These are phyloP conservation scores for Seira sanloemensis DNA, from an alignment of 2,888 invertebrate genomes.

Conservation along the genomic window DNA sequence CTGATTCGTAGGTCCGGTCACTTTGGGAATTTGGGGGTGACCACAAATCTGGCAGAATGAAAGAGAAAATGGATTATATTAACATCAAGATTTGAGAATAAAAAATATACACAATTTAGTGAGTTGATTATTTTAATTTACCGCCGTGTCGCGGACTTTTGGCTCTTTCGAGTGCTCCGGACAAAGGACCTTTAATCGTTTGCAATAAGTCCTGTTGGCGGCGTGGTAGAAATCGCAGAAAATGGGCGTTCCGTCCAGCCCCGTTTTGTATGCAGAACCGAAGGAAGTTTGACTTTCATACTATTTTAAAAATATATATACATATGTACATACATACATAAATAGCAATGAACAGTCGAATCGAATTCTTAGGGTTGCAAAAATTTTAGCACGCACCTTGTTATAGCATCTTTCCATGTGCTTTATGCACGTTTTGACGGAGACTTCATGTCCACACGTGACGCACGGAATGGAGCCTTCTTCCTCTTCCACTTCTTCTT, in stretches of 20 bases:
- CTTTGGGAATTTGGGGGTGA: slow-evolving; percentile 91
- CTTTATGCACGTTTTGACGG: slow-evolving; percentile 91
- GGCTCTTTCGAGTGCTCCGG: slow-evolving; percentile 98
- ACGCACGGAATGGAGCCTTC: slow-evolving; percentile 94
- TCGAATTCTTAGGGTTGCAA: neutral
- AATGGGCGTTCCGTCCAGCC: slow-evolving; percentile 96
- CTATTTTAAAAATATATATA: slow-evolving; percentile 74
- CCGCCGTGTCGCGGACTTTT: slow-evolving; percentile 87
- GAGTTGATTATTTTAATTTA: slow-evolving; percentile 53
- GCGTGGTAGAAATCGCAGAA: slow-evolving; percentile 98
- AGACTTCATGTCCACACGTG: slow-evolving; percentile 97
- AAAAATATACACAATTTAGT: slow-evolving; percentile 1
- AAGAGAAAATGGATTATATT: slow-evolving; percentile 7
- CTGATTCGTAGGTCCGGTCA: slow-evolving; percentile 79
- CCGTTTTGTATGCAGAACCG: slow-evolving; percentile 94
- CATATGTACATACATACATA: neutral
- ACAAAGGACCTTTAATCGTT: slow-evolving; percentile 94
- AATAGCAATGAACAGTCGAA: too few species aligned
- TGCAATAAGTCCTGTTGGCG: slow-evolving; percentile 93
- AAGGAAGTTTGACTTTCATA: slow-evolving; percentile 98
- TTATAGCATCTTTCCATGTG: slow-evolving; percentile 99
- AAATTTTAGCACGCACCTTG: slow-evolving; percentile 80
- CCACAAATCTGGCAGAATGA: slow-evolving; percentile 85
- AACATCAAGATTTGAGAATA: neutral
- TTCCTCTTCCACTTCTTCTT: slow-evolving; percentile 80